Conservation (phyloP, 37 sponge, comb jelly and placozoan species). For the Spongilla lacustris region DNA sequence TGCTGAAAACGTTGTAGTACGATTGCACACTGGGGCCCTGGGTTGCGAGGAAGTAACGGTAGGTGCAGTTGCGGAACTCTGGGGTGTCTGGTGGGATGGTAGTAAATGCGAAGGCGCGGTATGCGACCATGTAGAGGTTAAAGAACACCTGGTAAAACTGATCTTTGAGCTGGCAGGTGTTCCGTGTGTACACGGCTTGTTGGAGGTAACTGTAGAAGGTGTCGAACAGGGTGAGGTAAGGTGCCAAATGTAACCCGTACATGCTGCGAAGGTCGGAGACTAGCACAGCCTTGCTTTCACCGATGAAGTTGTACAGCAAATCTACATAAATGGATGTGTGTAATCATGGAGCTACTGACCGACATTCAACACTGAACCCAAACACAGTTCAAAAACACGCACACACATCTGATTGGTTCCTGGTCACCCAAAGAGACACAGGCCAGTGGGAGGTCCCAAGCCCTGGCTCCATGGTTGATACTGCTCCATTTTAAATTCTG, state of each 20-base stretch:
- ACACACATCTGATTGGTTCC: too few species aligned
- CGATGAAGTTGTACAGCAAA: background rate
- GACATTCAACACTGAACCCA: too few species aligned
- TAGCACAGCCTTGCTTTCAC: background rate
- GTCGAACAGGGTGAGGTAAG: conserved; percentile 31
- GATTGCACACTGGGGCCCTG: background rate
- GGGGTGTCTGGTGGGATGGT: background rate
- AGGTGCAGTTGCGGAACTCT: conserved; percentile 25
- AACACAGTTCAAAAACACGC: too few species aligned
- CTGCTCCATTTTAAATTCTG: too few species aligned
- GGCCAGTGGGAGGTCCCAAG: too few species aligned
- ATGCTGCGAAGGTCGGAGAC: background rate
- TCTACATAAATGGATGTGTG: background rate
- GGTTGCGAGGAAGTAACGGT: conserved; percentile 24
- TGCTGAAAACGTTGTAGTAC: background rate
- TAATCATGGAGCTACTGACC: too few species aligned
- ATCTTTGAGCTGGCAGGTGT: conserved; percentile 6
- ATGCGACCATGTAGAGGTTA: conserved; percentile 41
- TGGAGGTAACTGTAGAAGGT: conserved; percentile 40
- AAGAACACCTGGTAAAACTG: conserved; percentile 50
- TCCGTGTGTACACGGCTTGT: conserved; percentile 10
- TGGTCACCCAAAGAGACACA: too few species aligned
- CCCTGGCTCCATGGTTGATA: too few species aligned
- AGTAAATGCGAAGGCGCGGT: background rate
- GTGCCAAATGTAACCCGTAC: background rate